phyloP scores from a whole-genome alignment of 2,797 vertebrate species.

The Orestias chungarensis region DNA sequence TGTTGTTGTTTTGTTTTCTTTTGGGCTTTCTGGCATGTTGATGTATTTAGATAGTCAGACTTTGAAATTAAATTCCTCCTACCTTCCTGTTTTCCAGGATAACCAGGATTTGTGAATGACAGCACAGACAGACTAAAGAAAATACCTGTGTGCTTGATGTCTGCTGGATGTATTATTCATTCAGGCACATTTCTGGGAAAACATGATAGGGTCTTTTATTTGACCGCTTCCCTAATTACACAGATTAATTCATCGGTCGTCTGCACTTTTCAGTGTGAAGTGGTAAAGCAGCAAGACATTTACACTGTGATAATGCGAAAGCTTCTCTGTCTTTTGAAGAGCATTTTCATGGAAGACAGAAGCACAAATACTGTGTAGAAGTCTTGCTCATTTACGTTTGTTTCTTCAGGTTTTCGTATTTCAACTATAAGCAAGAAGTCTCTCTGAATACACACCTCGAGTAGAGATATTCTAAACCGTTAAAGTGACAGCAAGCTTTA shows the following conservation, averaged over 20 bases:
- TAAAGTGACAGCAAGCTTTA: not conserved
- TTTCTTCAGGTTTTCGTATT: not conserved
- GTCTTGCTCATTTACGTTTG: not conserved
- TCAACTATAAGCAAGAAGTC: not conserved
- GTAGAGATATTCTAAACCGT: not conserved
- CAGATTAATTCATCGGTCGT: conserved; percentile 36
- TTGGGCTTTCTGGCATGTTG: not conserved
- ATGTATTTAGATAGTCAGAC: conserved; percentile 27
- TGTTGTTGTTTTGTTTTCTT: conserved; percentile 12
- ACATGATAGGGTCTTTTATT: conserved; percentile 7
- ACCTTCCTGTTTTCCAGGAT: conserved; percentile 3
- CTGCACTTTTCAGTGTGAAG: conserved; percentile 7
- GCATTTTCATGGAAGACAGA: not conserved
- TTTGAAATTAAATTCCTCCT: conserved; percentile 20
- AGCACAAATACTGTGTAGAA: not conserved
- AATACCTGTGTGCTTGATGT: conserved; percentile 28
- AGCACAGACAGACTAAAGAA: conserved; percentile 19
- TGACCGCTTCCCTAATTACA: conserved; percentile 44
- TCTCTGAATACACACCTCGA: not conserved
- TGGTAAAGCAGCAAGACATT: conserved; percentile 1
- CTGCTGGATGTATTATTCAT: conserved; percentile 27
- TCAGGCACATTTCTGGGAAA: not conserved
- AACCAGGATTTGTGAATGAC: conserved; percentile 45
- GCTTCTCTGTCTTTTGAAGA: not conserved
- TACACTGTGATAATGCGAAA: not conserved